A percentile compares a stretch with the other conserved stretches of the same genome.
Evolutionary conservation across 2,113 vertebrate genomes (phyloP).

Genomic region (Oostethus manadensis): DNA sequence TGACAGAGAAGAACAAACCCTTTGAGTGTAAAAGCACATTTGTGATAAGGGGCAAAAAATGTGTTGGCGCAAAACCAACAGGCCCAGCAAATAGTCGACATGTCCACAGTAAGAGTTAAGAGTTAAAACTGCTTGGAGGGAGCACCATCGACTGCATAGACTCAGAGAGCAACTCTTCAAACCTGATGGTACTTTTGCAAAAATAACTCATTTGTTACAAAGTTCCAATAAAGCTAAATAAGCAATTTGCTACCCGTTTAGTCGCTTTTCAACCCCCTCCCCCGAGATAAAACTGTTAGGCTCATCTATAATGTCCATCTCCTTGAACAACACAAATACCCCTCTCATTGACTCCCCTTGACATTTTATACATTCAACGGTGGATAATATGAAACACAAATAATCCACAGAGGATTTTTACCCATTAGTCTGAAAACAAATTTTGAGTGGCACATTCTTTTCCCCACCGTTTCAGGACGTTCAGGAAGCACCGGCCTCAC

Average conservation of each 20-base stretch:
- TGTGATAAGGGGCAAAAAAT: not conserved
- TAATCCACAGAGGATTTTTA: constrained; percentile 1
- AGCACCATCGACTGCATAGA: not conserved
- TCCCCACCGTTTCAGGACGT: too few species aligned
- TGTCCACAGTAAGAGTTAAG: not conserved
- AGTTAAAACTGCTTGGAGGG: not conserved
- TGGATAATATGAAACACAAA: constrained; percentile 6
- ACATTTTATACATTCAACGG: not conserved
- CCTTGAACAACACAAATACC: not conserved
- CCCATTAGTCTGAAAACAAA: not conserved
- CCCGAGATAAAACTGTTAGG: not conserved
- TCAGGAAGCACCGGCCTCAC: constrained; percentile 24
- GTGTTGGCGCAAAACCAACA: not conserved
- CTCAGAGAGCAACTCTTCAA: too few species aligned
- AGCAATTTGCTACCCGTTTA: too few species aligned
- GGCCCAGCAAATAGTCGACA: not conserved
- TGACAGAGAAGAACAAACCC: too few species aligned
- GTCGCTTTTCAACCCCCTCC: not conserved
- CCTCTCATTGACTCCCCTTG: not conserved
- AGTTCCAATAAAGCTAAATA: not conserved
- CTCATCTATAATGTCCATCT: not conserved
- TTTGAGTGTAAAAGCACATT: not conserved
- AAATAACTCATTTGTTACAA: constrained; percentile 3
- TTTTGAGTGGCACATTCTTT: not conserved
- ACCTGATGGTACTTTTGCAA: not conserved